Evolutionary conservation across 2,113 vertebrate genomes (phyloP).

Genomic region (Heteronetta atricapilla): DNA sequence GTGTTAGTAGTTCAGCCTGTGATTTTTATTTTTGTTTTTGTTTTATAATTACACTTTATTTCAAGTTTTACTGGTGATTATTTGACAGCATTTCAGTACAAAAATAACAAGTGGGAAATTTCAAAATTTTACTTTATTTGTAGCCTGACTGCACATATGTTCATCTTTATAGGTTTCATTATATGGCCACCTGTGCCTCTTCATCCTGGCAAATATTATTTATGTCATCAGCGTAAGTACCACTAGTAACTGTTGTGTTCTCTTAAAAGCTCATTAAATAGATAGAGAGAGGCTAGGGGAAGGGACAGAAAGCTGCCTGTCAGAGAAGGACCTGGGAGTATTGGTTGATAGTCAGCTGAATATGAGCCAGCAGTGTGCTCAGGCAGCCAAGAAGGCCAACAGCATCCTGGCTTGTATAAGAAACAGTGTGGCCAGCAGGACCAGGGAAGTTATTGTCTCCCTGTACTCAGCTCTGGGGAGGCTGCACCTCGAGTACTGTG

Average conservation of each 20-base stretch:
- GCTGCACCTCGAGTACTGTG: too few relatives aligned
- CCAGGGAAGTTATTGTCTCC: too few relatives aligned
- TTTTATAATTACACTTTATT: not conserved
- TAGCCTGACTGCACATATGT: accelerated
- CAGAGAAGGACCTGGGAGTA: too few relatives aligned
- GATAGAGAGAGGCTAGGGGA: not conserved
- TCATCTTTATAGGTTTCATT: not conserved
- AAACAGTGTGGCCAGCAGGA: too few relatives aligned
- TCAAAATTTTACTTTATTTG: not conserved
- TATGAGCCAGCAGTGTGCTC: too few relatives aligned
- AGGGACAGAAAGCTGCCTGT: not conserved
- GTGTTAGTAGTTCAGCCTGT: too few relatives aligned
- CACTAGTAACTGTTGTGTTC: not conserved
- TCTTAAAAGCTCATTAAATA: not conserved
- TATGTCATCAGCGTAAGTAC: not conserved
- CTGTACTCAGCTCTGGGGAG: too few relatives aligned
- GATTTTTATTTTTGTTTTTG: not conserved
- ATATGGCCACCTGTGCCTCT: not conserved
- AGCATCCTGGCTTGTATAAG: too few relatives aligned
- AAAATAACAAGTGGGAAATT: not conserved
- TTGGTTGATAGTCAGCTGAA: too few relatives aligned
- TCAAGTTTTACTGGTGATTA: not conserved
- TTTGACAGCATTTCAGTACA: not conserved
- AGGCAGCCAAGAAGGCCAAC: too few relatives aligned
- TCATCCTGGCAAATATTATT: not conserved